Conservation (phyloP, 2,113 vertebrate genomes). For the Labeo catla region DNA sequence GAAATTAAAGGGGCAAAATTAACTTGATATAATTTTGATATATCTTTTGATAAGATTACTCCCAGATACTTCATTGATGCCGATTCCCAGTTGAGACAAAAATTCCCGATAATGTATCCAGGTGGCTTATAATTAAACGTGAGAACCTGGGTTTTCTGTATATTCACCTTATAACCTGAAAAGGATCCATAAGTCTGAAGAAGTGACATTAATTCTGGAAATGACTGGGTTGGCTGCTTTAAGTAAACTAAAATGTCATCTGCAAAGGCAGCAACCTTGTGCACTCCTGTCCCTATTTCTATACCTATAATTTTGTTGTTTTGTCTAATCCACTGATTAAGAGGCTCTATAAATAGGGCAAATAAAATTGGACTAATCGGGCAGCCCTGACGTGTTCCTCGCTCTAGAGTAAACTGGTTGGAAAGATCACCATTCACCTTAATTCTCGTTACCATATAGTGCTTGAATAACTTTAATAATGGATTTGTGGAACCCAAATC, state of each 20-base stretch:
- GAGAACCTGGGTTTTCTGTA: not conserved
- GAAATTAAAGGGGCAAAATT: too few species aligned
- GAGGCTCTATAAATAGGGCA: not conserved
- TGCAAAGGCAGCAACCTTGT: not conserved
- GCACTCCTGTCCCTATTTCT: not conserved
- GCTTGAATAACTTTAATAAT: not conserved
- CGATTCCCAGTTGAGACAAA: too few species aligned
- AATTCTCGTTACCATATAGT: not conserved
- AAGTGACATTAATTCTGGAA: not conserved
- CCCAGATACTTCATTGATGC: too few species aligned
- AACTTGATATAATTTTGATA: too few species aligned
- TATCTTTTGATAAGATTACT: too few species aligned
- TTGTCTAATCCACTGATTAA: not conserved
- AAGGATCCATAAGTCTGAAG: not conserved
- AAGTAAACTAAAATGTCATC: not conserved
- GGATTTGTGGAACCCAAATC: not conserved
- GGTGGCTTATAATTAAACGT: too few species aligned
- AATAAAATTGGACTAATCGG: not conserved
- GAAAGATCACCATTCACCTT: not conserved
- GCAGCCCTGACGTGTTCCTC: not conserved
- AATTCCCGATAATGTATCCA: too few species aligned
- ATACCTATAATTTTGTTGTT: not conserved
- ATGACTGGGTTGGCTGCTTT: not conserved
- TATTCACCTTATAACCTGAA: not conserved
- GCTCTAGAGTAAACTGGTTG: not conserved